Base-by-base conservation (phyloP, 2,797 vertebrate genomes). In the Danio choprae region DNA sequence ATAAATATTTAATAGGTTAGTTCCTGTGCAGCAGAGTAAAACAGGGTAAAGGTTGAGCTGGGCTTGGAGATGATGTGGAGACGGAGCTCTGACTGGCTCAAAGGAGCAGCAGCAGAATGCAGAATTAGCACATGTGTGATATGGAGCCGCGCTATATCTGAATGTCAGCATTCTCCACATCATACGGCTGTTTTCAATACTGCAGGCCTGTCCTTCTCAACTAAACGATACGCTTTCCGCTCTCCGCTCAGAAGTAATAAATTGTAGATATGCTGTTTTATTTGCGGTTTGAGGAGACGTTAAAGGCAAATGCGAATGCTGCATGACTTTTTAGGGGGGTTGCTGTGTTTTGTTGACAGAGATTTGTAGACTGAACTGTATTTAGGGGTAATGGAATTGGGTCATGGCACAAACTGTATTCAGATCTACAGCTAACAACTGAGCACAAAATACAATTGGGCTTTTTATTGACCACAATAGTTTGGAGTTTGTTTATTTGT, bases 21-120 rank as follows among this genome's bases (percentile, higher is more conserved):
- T 55, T 60, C 46, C 59, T 51, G 77, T 59, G 76, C 44, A 62
- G 77, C n/a, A 68, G 53, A 58, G 77, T 71, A 62, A 79, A 79
- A 71, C 46, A 53, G 58, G 77, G 29, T 70, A 63, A 71, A 79
- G 67, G 67, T 79, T 71, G 36, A 63, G 46, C 67, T n/a, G 7
- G 18, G 68, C 40, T 71, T 71, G 56, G 58, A 63, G 77, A 51
- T 43, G 56, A 70, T 59, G 36, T 62, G 56, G 29, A 41, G 46
- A 79, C 55, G 8, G 77, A 63, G 15, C 29, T 20, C 40, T 76
- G 20, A 65, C 41, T 58, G 53, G 20, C 40, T 58, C 75, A 68
- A 36, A 62, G 20, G 56, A 50, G 22, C 58, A 46, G 38, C 38
- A 53, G 46, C 77, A 43, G 68, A 79, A 70, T 71, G 63, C 64